These are phyloP conservation scores for Aplochiton taeniatus DNA, from an alignment of 2,797 vertebrate genomes.

Conservation along the genomic window DNA sequence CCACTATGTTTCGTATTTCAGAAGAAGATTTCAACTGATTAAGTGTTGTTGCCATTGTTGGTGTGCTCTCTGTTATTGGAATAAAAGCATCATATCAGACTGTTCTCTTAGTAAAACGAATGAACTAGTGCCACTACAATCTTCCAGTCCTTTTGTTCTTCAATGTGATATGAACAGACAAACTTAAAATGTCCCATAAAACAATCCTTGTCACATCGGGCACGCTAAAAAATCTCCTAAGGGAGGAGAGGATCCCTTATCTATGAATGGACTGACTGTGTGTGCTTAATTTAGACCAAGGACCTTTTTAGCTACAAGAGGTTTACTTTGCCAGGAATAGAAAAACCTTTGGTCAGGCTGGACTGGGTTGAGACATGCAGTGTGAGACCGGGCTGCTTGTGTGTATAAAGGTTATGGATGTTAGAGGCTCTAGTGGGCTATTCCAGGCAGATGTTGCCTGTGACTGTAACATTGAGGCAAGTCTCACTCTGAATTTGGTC, in stretches of 20 bases:
- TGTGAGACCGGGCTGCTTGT: neutral
- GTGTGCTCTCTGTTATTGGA: too few relatives aligned
- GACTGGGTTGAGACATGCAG: neutral
- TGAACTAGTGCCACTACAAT: neutral
- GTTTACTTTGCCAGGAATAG: slow-evolving; percentile 30
- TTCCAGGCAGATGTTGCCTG: neutral
- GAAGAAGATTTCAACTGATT: too few relatives aligned
- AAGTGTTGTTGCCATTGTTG: too few relatives aligned
- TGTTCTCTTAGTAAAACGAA: too few relatives aligned
- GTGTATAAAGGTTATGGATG: neutral
- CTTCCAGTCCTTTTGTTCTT: slow-evolving; percentile 18
- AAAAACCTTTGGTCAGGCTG: slow-evolving; percentile 8
- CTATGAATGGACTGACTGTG: neutral
- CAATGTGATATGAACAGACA: slow-evolving; percentile 31
- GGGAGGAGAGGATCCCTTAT: slow-evolving; percentile 9
- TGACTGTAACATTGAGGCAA: neutral
- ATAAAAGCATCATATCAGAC: too few relatives aligned
- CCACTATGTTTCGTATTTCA: too few relatives aligned
- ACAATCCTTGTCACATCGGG: neutral
- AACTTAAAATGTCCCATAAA: neutral
- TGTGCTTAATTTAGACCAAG: neutral
- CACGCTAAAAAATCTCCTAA: neutral
- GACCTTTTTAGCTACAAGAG: slow-evolving; percentile 40
- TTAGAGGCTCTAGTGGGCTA: neutral
- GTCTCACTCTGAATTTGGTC: neutral